These are phyloP conservation scores for Zosterops lateralis DNA, from an alignment of 2,113 vertebrate species.

Conservation along the genomic window DNA sequence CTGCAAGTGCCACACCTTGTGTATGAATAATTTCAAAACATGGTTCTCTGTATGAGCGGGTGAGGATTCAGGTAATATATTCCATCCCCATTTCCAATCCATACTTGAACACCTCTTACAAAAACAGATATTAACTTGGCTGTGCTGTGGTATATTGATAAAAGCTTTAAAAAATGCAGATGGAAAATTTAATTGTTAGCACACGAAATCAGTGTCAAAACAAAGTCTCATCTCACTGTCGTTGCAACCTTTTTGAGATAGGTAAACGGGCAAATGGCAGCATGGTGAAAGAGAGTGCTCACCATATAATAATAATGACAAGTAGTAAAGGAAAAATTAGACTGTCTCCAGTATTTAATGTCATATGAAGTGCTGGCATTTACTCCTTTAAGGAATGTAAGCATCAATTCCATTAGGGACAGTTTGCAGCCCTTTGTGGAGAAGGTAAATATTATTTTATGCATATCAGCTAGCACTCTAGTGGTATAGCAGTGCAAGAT, in stretches of 20 bases:
- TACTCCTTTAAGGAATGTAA: not conserved
- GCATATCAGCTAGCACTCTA: not conserved
- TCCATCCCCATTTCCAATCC: not conserved
- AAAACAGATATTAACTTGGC: not conserved
- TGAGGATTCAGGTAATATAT: not conserved
- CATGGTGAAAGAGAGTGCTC: not conserved
- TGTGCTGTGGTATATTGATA: not conserved
- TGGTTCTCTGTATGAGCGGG: not conserved
- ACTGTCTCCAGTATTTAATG: not conserved
- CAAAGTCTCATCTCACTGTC: not conserved
- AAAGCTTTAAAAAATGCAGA: not conserved
- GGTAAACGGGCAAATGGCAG: not conserved
- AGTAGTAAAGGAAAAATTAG: not conserved
- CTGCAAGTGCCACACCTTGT: not conserved
- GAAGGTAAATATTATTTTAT: not conserved
- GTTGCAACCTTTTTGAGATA: not conserved
- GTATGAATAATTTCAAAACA: not conserved
- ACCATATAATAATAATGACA: not conserved
- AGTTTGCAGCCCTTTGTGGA: not conserved
- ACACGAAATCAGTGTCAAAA: not conserved
- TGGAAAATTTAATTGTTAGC: not conserved
- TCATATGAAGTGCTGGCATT: not conserved
- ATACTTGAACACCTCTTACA: not conserved
- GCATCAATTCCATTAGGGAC: not conserved
- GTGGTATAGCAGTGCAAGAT: not conserved